These are phyloP conservation scores for Pegea sp. DNA, from an alignment of 23 tunicate genomes.

Conservation along the genomic window DNA sequence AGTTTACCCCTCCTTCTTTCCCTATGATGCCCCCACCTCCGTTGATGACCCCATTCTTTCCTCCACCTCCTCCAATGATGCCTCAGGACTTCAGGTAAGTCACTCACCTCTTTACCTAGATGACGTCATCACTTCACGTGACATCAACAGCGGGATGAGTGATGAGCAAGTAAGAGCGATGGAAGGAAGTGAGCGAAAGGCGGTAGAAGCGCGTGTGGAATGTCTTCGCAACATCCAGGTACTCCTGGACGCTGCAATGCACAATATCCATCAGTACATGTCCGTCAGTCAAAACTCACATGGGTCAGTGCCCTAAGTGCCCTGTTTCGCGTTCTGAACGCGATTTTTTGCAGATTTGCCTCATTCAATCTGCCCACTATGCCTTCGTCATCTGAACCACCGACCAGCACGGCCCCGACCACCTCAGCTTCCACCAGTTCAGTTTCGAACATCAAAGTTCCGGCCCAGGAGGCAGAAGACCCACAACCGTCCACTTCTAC, in stretches of 20 bases:
- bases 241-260: constrained; percentile 67
- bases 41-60: constrained; percentile 20
- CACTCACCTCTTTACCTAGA: neutral
- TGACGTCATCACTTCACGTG: neutral
- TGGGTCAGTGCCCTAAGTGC: too few species aligned
- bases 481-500: too few species aligned
- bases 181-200: constrained; percentile 59
- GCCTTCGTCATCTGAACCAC: too few species aligned
- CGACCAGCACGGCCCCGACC: too few species aligned
- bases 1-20: constrained; percentile 7
- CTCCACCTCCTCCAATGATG: constrained; percentile 49
- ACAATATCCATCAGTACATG: constrained; percentile 37
- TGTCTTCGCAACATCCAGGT: constrained; percentile 56
- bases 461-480: too few species aligned
- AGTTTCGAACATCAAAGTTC: too few species aligned
- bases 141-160: constrained; percentile 19
- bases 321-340: too few species aligned
- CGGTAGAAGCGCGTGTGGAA: constrained; percentile 57
- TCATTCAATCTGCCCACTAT: too few species aligned
- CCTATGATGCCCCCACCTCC: constrained; percentile 11
- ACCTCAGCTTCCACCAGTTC: too few species aligned
- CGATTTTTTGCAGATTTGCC: too few species aligned
- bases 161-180: constrained; percentile 56
- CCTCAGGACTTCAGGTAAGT: constrained; percentile 33
- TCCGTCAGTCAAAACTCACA: constrained; percentile 31